Base-by-base conservation (phyloP, 2,113 vertebrate species). In the Oryzias curvinotus region DNA sequence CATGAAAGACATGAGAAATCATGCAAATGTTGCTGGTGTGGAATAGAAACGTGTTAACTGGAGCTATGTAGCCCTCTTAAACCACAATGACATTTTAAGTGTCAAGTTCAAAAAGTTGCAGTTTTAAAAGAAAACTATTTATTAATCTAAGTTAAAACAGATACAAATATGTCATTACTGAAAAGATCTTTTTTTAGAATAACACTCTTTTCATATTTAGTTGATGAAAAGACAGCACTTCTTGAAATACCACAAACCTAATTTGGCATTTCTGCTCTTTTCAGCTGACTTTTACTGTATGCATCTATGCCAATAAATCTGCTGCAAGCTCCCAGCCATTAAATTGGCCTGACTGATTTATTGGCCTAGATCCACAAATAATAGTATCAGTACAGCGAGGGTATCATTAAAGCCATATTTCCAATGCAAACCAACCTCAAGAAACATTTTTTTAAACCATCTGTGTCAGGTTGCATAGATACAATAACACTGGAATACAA, bases 21-120 rank as follows among this genome's bases (percentile, higher is more conserved):
- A 61, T 76, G 60, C 45, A 64, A 70, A 61, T 73, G 60, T 65
- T 60, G 53, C 58, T 52, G 19, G 14, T 63, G 55, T 67, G 62
- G 19, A 62, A 65, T 30, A 57, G 21, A 30, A 60, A 65, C 25
- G 13, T 36, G 26, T 28, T 36, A 57, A 46, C 25, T 52, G 48
- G 52, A 42, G 62, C 36, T 18, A 65, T 58, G 54, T 41, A 52
- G 62, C 46, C 15, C 13, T 56, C 43, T 17, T 52, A 43, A 42
- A 54, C 47, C 30, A 52, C 21, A 16, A 61, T 44, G 2, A 23
- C 23, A 63, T 43, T 26, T 45, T 54, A 62, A 7, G 6, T 28
- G 18, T 57, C 2, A 50, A 55, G 55, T 57, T 49, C 52, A 71
- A n/a, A 62, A 66, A 49, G 26, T 53, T 13, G 50, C 52, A 51